Evolutionary conservation across 2,797 vertebrate species (phyloP).

Genomic region (Rhodeus uyekii): DNA sequence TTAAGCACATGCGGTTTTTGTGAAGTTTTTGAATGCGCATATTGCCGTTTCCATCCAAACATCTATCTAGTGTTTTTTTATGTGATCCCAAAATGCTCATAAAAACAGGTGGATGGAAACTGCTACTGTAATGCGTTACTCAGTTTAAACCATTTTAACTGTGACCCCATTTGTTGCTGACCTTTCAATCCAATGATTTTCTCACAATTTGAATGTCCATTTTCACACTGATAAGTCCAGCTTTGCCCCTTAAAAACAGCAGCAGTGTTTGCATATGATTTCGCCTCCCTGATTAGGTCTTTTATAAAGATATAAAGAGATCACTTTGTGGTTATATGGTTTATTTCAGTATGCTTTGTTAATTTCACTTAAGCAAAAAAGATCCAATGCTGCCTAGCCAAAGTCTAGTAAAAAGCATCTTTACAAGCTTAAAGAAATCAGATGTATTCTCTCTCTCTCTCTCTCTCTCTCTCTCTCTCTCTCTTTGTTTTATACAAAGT

Average conservation of each 20-base stretch:
- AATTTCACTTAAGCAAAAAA: not conserved
- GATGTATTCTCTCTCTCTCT: constrained; percentile 24
- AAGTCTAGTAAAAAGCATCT: not conserved
- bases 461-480: too few species aligned
- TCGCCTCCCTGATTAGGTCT: not conserved
- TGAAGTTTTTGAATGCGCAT: too few species aligned
- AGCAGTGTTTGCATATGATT: not conserved
- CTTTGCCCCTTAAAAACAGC: not conserved
- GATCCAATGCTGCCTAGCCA: not conserved
- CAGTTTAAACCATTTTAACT: not conserved
- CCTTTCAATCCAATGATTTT: not conserved
- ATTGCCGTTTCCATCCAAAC: too few species aligned
- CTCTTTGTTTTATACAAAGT: constrained; percentile 39
- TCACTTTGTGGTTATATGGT: not conserved
- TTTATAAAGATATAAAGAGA: not conserved
- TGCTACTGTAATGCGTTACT: too few species aligned
- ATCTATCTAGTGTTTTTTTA: not conserved
- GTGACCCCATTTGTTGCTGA: not conserved
- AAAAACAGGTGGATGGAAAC: not conserved
- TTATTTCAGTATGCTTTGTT: not conserved
- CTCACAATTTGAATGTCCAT: not conserved
- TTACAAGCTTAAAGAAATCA: not conserved
- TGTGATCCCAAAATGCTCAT: not conserved
- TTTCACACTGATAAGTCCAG: not conserved
- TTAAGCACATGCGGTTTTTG: too few species aligned